phyloP scores from a whole-genome alignment of 30 jellyfish, hydroid and myxozoan species.

The Catostylus mosaicus region DNA sequence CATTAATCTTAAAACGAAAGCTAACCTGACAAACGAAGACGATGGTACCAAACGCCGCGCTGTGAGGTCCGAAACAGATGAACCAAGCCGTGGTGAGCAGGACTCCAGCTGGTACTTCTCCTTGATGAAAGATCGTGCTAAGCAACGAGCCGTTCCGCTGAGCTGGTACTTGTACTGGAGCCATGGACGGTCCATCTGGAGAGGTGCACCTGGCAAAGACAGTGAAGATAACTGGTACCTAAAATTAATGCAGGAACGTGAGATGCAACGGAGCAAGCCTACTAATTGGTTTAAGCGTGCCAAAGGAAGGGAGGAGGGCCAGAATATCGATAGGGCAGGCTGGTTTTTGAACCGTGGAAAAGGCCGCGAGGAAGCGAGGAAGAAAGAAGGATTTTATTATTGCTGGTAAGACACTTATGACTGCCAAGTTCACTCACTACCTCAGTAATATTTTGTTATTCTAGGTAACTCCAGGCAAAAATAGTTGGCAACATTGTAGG shows the following conservation, averaged over 20 bases:
- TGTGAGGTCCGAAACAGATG: neutral
- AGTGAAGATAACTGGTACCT: conserved; percentile 71
- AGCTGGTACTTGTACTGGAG: conserved; percentile 77
- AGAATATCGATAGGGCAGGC: neutral
- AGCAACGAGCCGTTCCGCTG: conserved; percentile 54
- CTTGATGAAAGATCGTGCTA: conserved; percentile 54
- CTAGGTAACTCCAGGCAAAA: neutral
- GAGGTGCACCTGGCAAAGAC: conserved; percentile 50
- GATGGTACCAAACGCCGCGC: neutral
- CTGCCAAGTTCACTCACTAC: neutral
- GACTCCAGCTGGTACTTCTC: conserved; percentile 54
- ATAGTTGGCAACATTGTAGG: too few relatives aligned
- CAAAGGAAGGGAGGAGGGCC: conserved; percentile 55
- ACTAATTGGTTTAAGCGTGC: conserved; percentile 56
- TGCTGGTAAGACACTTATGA: conserved; percentile 44
- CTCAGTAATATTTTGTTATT: neutral
- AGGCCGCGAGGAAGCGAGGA: conserved; percentile 69
- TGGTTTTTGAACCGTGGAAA: conserved; percentile 59
- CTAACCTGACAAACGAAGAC: conserved; percentile 2
- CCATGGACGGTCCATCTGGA: conserved; percentile 64
- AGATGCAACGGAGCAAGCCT: conserved; percentile 45
- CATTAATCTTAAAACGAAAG: conserved; percentile 1
- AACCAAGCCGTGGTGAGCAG: neutral
- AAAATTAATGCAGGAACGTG: conserved; percentile 70
- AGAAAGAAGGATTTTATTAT: conserved; percentile 54